Evolutionary conservation across 2,888 invertebrate genomes (phyloP).

Genomic region (Laothoe populi): DNA sequence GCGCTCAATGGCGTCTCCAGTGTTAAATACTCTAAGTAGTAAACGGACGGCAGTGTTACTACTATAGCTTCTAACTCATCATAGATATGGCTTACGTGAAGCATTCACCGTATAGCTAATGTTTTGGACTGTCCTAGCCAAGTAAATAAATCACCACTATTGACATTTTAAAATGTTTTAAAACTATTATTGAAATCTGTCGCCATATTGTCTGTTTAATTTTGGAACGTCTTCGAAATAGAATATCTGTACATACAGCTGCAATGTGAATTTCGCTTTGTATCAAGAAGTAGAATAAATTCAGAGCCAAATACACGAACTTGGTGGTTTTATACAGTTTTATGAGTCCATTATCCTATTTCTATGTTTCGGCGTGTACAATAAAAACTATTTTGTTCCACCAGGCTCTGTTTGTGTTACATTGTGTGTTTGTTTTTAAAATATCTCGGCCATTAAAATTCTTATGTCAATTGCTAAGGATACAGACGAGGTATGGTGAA

Average conservation of each 20-base stretch:
- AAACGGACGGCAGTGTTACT: no score
- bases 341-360: constrained; percentile 22
- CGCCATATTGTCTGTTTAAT: neutral
- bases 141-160: neutral
- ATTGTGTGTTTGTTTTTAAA: constrained; percentile 1
- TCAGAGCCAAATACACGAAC: neutral
- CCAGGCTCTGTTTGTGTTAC: neutral
- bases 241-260: neutral
- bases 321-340: constrained; percentile 2
- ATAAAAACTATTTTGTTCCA: constrained; percentile 11
- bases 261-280: neutral
- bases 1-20: no score
- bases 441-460: constrained; percentile 13
- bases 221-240: neutral
- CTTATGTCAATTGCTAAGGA: constrained; percentile 14
- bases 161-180: no score
- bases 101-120: no score
- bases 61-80: no score
- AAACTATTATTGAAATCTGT: no score
- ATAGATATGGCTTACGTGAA: no score
- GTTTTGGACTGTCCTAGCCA: no score
- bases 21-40: no score
- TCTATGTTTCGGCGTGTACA: constrained; percentile 11
- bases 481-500: neutral
- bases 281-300: constrained; percentile 4